Base-by-base conservation (phyloP, 2,797 vertebrate species). In the Chloroceryle amazona region DNA sequence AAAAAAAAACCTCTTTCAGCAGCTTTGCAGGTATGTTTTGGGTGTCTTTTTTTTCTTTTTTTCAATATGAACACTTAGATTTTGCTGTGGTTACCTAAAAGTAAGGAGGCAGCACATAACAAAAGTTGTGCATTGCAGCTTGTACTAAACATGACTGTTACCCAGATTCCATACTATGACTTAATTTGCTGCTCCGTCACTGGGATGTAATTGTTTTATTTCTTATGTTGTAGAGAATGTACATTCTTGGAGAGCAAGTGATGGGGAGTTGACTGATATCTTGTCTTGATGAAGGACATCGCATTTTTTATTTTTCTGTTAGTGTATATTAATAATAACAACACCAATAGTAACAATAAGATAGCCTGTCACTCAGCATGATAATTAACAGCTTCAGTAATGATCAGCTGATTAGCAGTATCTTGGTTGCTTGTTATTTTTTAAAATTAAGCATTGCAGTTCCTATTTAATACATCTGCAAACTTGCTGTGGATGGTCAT, bases 401-500 rank as follows among this genome's bases (percentile, higher is more conserved):
- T 25, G 22, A 62, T 79, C 25, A 62, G 4, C 68, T 60, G 23
- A 23, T 87, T 20, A 89, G 14, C 8, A 28, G 11, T 54, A 58
- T 58, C 41, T 68, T 67, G 21, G 4, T 71, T 31, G 67, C 19
- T 22, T 51, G 5, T 0, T 29, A 21, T 65, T 81, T 94, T 95
- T 96, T 86, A 17, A 23, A 10, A 71, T 54, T 96, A 63, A 93
- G 92, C 73, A 76, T 91, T 97, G 84, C 92, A 25, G 16, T 95
- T 97, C 84, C 87, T 96, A n/a, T 96, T 84, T 88, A 84, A 76
- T 97, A 81, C 85, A 95, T 95, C 95, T 98, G 90, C 93, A 97
- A 37, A 93, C 82, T 96, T 94, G 95, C 93, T 97, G 78, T 96
- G 94, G 92, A 97, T 92, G 93, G 88, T 87, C 91, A 68, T 97